These are phyloP conservation scores for Bimastos eiseni DNA, from an alignment of 2,888 invertebrate genomes.

Conservation along the genomic window DNA sequence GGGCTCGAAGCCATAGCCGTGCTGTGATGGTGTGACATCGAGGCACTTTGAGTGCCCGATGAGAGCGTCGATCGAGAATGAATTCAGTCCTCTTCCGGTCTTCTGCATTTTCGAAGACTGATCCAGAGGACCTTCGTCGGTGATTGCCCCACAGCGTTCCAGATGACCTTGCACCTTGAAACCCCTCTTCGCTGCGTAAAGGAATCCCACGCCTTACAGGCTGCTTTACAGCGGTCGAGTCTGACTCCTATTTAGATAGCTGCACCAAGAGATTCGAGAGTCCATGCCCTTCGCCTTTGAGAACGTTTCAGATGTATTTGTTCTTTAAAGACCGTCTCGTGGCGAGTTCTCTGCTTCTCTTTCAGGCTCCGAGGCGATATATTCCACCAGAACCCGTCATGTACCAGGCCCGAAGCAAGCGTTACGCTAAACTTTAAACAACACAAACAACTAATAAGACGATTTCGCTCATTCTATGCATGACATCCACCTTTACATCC, in stretches of 20 bases:
- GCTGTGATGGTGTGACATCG: neutral
- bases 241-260: neutral
- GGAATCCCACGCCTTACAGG: neutral
- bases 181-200: no score
- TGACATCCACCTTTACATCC: neutral
- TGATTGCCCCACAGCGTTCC: neutral
- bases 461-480: neutral
- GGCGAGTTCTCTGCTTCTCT: no score
- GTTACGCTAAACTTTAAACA: neutral
- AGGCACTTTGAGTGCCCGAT: neutral
- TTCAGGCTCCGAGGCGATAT: no score
- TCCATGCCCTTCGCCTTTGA: neutral
- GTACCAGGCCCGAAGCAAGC: no score
- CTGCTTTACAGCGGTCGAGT: neutral
- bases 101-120: neutral
- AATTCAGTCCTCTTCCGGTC: neutral
- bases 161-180: neutral
- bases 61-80: constrained; percentile 20
- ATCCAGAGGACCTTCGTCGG: neutral
- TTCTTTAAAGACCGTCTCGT: no score
- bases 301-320: neutral
- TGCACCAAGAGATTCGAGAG: neutral
- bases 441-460: neutral
- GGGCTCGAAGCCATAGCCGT: neutral
- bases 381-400: neutral